These are phyloP conservation scores for Cepaea nemoralis DNA, from an alignment of 1,140 invertebrate genomes.

Conservation along the genomic window DNA sequence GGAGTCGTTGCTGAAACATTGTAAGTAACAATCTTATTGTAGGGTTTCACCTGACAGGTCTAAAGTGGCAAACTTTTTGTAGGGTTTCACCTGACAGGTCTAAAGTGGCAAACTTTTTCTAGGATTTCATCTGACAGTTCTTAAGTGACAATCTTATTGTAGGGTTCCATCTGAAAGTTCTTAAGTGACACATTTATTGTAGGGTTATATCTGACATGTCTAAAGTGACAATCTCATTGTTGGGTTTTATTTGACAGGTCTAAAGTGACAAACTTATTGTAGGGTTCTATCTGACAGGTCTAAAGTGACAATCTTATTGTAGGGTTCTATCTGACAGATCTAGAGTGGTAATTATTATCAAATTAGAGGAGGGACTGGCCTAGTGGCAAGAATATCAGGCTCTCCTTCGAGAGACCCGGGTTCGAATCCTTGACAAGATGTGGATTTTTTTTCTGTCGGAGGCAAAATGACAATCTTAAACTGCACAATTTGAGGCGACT, in stretches of 20 bases:
- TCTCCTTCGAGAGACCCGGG: no score
- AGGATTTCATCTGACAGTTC: neutral
- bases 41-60: neutral
- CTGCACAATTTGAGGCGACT: no score
- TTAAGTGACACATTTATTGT: neutral
- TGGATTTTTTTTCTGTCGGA: neutral
- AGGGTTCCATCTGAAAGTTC: neutral
- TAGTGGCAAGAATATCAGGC: no score
- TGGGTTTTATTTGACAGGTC: neutral
- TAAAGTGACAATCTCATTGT: neutral
- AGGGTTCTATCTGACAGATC: neutral
- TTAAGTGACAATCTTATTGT: neutral
- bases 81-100: neutral
- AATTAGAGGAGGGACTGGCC: neutral
- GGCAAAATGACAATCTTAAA: neutral
- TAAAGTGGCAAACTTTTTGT: neutral
- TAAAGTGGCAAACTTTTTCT: neutral
- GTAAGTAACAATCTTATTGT: neutral
- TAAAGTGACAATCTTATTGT: neutral
- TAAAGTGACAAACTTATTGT: neutral
- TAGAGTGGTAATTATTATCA: neutral
- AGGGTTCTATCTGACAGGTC: neutral
- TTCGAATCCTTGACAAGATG: no score
- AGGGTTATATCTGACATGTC: neutral
- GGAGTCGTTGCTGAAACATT: constrained; percentile 39